Percentiles rank a stretch among this genome's conserved stretches.
Evolutionary conservation across 2,888 invertebrate species (phyloP).

Genomic region (Ethmia dodecea): DNA sequence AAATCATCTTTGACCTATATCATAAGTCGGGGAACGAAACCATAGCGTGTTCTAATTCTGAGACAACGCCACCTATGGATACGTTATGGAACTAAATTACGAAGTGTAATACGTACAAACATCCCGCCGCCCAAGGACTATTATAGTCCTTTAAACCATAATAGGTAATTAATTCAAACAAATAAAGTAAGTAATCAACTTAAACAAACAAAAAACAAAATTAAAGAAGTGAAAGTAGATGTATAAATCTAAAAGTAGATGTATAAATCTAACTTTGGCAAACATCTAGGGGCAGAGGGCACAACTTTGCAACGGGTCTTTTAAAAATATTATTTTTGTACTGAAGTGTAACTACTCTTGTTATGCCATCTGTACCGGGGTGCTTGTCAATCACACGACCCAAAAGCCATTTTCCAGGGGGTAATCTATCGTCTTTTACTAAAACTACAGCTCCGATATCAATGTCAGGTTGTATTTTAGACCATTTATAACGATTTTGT

Average conservation of each 20-base stretch:
- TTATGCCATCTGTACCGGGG: constrained; percentile 12
- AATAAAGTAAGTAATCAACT: background rate
- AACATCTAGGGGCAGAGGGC: background rate
- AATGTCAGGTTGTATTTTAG: constrained; percentile 2
- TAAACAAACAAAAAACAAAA: background rate
- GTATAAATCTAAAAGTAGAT: background rate
- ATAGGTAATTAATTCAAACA: background rate
- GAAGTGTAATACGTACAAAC: background rate
- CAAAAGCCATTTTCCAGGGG: constrained; percentile 17
- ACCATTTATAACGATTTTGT: constrained; percentile 15
- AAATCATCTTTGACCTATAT: no score
- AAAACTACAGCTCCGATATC: constrained; percentile 11
- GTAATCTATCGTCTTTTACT: constrained; percentile 14
- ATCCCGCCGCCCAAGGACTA: background rate
- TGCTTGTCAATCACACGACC: constrained; percentile 12
- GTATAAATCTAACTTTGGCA: background rate
- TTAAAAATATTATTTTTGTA: constrained; percentile 8
- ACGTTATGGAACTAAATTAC: background rate
- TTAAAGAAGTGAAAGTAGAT: background rate
- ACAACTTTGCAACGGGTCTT: constrained; percentile 3
- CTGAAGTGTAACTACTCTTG: constrained; percentile 9
- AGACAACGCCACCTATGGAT: background rate
- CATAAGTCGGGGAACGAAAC: no score
- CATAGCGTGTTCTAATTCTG: background rate
- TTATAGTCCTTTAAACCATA: background rate